Percentiles rank a stretch among this genome's conserved stretches.
Conservation (phyloP, 2,113 vertebrate genomes). For the Solea solea region DNA sequence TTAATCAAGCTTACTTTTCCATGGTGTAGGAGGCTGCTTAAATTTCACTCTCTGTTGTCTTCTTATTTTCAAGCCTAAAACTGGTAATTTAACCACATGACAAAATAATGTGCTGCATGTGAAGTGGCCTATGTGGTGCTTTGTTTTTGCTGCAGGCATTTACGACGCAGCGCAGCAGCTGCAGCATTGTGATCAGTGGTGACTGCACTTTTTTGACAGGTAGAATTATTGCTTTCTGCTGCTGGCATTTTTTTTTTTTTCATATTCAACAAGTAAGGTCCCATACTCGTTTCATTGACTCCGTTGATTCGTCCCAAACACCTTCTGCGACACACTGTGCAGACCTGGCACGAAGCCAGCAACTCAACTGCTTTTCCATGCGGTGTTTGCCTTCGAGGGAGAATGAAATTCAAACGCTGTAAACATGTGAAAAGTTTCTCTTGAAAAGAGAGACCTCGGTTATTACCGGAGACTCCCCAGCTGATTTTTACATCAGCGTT, state of each 20-base stretch:
- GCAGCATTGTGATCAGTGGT: conserved; percentile 18
- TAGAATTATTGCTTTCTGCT: conserved; percentile 37
- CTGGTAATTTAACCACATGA: conserved; percentile 5
- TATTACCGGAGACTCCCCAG: conserved; percentile 47
- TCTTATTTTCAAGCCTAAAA: conserved; percentile 4
- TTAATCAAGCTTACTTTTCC: conserved; percentile 56
- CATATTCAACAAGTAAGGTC: conserved; percentile 32
- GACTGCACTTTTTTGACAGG: conserved; percentile 18
- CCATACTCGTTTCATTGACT: conserved; percentile 34
- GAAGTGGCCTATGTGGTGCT: conserved; percentile 4
- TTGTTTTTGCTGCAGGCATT: conserved; percentile 14
- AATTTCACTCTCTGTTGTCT: conserved; percentile 23
- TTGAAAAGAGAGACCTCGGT: conserved; percentile 6
- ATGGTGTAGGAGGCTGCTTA: conserved; percentile 2
- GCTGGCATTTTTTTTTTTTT: conserved; percentile 36
- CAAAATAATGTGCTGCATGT: background rate
- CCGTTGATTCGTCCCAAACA: conserved; percentile 18
- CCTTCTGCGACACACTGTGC: conserved; percentile 26
- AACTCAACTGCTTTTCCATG: conserved; percentile 57
- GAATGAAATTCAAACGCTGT: conserved; percentile 43
- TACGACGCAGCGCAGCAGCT: conserved; percentile 20
- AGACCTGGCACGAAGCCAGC: conserved; percentile 43
- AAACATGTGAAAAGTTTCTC: conserved; percentile 61
- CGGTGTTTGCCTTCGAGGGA: conserved; percentile 48
- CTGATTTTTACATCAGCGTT: conserved; percentile 71